Evolutionary conservation across 2,888 invertebrate genomes (phyloP), one percentile per base, ranked within the genome.

Genomic region (Acrobasis suavella): DNA sequence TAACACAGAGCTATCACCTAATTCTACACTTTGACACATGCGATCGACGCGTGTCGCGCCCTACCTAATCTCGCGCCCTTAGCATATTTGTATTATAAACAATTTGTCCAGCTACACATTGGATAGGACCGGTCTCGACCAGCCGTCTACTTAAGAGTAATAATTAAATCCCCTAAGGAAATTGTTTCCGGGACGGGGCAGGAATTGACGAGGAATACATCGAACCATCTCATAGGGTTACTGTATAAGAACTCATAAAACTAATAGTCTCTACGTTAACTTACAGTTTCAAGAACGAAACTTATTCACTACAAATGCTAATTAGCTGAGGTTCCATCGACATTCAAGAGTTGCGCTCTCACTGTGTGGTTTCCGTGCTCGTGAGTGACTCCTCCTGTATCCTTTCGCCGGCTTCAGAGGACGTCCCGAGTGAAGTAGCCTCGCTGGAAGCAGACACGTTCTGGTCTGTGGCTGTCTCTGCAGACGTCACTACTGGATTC

Each of bases 211-310:
- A 80, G 78, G 74, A 75, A 78, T 78, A 78, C 75, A 69, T 58
- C 68, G 71, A 70, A 68, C 64, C 65, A 69, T 68, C 59, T 62
- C 37, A 67, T 74, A 71, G 75, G 76, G 73, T 73, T 71, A 67
- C 65, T 72, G 67, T 78, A 76, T 76, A 78, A 63, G 68, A 76
- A 62, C 62, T 78, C 81, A 81, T 84, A 81, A 80, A 82, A 72
- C 84, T 89, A 91, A 80, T 87, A 89, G 86, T 85, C 86, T 87
- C 91, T 91, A 90, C 81, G 67, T 83, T 85, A 85, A 87, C 83
- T 87, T 86, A 87, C 71, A 85, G 89, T 88, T 90, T 87, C 89
- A 81, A 86, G 78, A 87, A 86, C 80, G 90, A 90, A 90, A 90
- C 89, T 81, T 89, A 88, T 79, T 85, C 72, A 76, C 87, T 89